Evolutionary conservation across 2,797 vertebrate genomes (phyloP), one percentile per base, ranked within the genome.

Genomic region (Bradypus variegatus): DNA sequence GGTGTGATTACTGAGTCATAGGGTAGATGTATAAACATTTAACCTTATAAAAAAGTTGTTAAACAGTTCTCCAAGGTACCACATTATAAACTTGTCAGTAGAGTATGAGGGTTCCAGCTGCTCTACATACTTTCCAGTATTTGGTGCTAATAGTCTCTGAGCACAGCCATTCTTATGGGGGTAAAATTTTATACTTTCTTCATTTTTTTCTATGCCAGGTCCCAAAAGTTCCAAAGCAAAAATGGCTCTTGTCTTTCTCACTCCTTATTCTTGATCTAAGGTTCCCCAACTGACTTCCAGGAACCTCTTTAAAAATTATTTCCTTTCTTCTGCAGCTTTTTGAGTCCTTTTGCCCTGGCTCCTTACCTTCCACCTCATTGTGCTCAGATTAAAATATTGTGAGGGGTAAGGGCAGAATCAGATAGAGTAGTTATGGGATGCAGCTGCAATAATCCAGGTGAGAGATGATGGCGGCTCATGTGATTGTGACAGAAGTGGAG

Each of bases 401-500:
- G 58, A 72, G 8, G 3, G 3, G 16, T 23, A 10, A 94, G 38
- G 31, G 31, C 31, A 29, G 3, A 55, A n/a, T 38, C n/a, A 13
- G 69, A 67, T 41, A 12, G 29, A 19, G 8, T 27, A 6, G 25
- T 13, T 19, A 27, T 3, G 25, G 21, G 27, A 27, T 9, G 38
- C 3, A 19, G 7, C 21, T 45, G 31, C 19, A 11, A 6, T 33
- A 41, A 73, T 29, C 18, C 31, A 33, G 29, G 53, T 11, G 9
- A 84, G 31, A 65, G 8, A 45, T 1, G 72, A 33, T 4, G 19
- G 38, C n/a, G 55, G 36, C 45, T 80, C 23, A 2, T 1, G 5
- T 15, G 33, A 67, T 16, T 1, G 27, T 13, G 25, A 25, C 0
- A 6, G 13, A 11, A 2, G 2, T 4, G 53, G 41, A 38, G 19